Percentiles rank a stretch among this genome's conserved stretches.
These are phyloP conservation scores for Odontamblyopus rebecca DNA, from an alignment of 2,797 vertebrate genomes.

Conservation along the genomic window DNA sequence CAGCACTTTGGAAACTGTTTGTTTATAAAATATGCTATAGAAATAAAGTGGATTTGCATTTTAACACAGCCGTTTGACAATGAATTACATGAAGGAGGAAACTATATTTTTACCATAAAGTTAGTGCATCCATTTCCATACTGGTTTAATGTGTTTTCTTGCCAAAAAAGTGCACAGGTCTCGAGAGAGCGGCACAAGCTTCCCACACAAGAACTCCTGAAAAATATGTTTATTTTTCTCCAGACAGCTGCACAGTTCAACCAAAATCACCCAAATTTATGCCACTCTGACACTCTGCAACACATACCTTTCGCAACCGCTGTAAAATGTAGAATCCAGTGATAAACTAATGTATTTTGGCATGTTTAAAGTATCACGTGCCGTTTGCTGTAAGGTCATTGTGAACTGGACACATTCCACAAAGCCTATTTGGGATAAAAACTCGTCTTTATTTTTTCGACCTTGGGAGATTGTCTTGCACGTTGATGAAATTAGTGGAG, in stretches of 20 bases:
- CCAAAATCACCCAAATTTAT: constrained; percentile 1
- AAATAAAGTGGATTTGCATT: too few relatives aligned
- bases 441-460: constrained; percentile 56
- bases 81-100: not conserved
- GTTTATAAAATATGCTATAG: too few relatives aligned
- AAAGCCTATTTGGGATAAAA: constrained; percentile 60
- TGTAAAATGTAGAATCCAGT: not conserved
- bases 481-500: constrained; percentile 53
- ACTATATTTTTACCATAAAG: not conserved
- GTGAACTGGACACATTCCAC: constrained; percentile 49
- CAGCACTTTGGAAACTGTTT: too few relatives aligned
- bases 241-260: constrained; percentile 9
- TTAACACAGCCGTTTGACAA: not conserved
- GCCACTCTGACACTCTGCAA: not conserved
- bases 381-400: constrained; percentile 33
- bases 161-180: constrained; percentile 5
- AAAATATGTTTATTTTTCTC: constrained; percentile 8
- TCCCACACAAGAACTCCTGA: constrained; percentile 7
- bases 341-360: not conserved
- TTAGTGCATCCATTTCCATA: not conserved
- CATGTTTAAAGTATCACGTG: constrained; percentile 2
- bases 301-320: not conserved
- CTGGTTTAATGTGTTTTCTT: constrained; percentile 1
- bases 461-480: constrained; percentile 60
- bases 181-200: not conserved